A percentile compares a stretch with the other conserved stretches of the same genome.
These are phyloP conservation scores for Pycnonotus jocosus DNA, from an alignment of 2,113 vertebrate species.

Conservation along the genomic window DNA sequence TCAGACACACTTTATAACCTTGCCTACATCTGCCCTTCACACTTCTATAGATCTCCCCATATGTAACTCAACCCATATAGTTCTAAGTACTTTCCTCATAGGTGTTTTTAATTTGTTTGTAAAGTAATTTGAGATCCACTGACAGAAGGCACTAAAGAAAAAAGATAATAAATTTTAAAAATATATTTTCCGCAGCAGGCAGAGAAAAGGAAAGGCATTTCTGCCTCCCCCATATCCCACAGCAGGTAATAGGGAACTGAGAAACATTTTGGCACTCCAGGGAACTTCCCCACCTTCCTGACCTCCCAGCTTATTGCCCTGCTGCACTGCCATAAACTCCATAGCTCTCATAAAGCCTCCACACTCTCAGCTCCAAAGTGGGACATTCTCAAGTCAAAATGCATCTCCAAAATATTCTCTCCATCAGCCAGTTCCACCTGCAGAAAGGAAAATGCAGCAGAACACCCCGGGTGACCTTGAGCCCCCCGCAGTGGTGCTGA, in stretches of 20 bases:
- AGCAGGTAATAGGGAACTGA: neutral
- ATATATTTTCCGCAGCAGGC: neutral
- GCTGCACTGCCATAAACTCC: neutral
- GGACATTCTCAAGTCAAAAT: neutral
- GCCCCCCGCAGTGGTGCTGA: neutral
- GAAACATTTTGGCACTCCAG: neutral
- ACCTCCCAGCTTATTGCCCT: constrained; percentile 6
- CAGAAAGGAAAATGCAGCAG: neutral
- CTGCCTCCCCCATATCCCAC: neutral
- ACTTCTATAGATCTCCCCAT: neutral
- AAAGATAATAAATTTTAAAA: neutral
- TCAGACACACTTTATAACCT: neutral
- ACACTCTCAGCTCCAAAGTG: neutral
- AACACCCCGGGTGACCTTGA: neutral
- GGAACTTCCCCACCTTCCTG: constrained; percentile 1
- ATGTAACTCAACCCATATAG: neutral
- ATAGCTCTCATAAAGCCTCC: neutral
- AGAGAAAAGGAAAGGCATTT: neutral
- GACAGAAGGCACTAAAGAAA: neutral
- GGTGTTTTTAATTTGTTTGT: constrained; percentile 36
- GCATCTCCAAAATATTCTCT: neutral
- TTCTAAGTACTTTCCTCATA: neutral
- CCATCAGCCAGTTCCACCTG: neutral
- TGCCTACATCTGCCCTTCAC: neutral
- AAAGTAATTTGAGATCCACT: neutral